Evolutionary conservation across 2,797 vertebrate species (phyloP).

Genomic region (Melopsittacus undulatus): DNA sequence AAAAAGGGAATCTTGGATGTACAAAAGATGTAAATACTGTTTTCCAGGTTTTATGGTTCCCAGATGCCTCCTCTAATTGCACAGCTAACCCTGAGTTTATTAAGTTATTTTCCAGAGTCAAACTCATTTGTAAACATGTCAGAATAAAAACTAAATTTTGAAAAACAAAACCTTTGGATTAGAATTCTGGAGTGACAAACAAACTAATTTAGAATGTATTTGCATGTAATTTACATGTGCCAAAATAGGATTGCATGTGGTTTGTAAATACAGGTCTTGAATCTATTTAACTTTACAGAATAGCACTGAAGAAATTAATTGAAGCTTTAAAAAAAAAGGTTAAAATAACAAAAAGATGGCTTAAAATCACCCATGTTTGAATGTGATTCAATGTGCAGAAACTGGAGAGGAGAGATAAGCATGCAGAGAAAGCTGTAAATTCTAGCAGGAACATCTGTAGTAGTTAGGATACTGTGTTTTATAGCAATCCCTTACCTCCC

Average conservation of each 20-base stretch:
- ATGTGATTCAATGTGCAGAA: constrained; percentile 69
- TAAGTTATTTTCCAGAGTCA: constrained; percentile 81
- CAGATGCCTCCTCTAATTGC: constrained; percentile 79
- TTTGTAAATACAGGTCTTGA: constrained; percentile 71
- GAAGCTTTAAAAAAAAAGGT: constrained; percentile 54
- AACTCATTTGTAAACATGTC: constrained; percentile 82
- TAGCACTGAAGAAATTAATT: constrained; percentile 73
- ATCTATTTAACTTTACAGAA: constrained; percentile 71
- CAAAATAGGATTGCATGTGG: constrained; percentile 75
- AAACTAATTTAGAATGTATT: constrained; percentile 80
- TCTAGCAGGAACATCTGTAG: constrained; percentile 74
- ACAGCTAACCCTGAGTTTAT: constrained; percentile 78
- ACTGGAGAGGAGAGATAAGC: constrained; percentile 76
- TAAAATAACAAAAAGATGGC: constrained; percentile 65
- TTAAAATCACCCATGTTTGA: constrained; percentile 70
- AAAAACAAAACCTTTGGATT: constrained; percentile 75
- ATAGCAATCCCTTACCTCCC: constrained; percentile 69
- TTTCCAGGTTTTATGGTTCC: constrained; percentile 76
- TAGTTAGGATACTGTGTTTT: constrained; percentile 72
- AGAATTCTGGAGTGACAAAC: constrained; percentile 79
- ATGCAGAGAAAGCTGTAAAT: constrained; percentile 69
- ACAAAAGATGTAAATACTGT: constrained; percentile 77
- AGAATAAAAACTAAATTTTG: constrained; percentile 77
- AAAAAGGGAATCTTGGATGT: constrained; percentile 55
- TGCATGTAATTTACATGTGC: constrained; percentile 80